Evolutionary conservation across 2,113 vertebrate species (phyloP).

Genomic region (Chamaetylas fuelleborni): DNA sequence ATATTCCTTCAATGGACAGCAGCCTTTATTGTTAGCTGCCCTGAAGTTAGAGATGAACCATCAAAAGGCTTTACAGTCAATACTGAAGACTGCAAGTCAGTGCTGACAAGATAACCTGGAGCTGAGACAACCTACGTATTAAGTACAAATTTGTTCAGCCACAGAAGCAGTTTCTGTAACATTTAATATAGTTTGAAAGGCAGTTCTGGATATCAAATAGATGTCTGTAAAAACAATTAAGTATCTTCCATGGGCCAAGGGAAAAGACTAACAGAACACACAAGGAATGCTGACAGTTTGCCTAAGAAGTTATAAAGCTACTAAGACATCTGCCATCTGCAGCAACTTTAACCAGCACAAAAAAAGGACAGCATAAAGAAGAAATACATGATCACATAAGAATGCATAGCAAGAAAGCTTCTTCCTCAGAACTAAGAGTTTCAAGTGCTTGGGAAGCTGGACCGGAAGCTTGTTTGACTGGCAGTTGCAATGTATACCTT

Average conservation of each 20-base stretch:
- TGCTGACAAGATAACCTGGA: neutral
- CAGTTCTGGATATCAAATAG: neutral
- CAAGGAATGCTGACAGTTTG: neutral
- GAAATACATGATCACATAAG: neutral
- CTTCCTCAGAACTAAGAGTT: neutral
- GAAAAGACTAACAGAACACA: neutral
- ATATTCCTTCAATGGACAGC: neutral
- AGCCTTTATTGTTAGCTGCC: neutral
- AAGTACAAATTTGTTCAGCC: neutral
- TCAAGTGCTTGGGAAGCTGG: neutral
- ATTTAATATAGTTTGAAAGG: neutral
- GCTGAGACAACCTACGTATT: neutral
- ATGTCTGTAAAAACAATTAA: neutral
- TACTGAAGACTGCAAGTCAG: neutral
- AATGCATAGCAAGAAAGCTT: neutral
- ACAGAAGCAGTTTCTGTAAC: neutral
- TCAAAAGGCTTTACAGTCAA: neutral
- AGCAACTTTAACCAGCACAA: neutral
- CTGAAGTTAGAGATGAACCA: neutral
- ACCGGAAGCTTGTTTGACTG: neutral
- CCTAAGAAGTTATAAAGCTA: neutral
- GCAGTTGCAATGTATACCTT: neutral
- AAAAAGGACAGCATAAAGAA: neutral
- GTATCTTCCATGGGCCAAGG: neutral
- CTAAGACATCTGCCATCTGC: neutral